Conservation (phyloP, 2,888 invertebrate genomes). For the Leistus spinibarbis region DNA sequence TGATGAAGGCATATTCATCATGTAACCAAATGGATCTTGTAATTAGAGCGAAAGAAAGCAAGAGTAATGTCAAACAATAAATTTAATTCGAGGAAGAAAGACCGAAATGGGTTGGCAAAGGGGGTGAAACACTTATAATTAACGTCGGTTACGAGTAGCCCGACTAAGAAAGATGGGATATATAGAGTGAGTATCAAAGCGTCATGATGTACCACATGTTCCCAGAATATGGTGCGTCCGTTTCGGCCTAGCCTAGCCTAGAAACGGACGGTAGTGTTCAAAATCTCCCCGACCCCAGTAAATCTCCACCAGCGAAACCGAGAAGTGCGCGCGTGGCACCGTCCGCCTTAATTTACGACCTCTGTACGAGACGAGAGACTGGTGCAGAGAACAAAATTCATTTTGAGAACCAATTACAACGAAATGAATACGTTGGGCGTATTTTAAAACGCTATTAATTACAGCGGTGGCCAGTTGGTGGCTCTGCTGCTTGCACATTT, state of each 20-base stretch:
- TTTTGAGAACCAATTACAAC: conserved; percentile 42
- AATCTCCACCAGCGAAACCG: conserved; percentile 1
- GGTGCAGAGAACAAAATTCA: conserved; percentile 38
- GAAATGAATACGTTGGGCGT: conserved; percentile 42
- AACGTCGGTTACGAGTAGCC: conserved; percentile 1
- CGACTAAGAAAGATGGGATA: background rate
- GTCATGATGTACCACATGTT: background rate
- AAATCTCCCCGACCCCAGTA: conserved; percentile 15
- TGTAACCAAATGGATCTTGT: background rate
- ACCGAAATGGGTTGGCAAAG: background rate
- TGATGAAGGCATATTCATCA: background rate
- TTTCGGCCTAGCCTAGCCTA: background rate
- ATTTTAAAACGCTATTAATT: conserved; percentile 43
- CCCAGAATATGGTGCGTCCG: background rate
- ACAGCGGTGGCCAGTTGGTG: conserved; percentile 6
- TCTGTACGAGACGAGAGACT: conserved; percentile 7
- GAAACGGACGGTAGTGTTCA: background rate
- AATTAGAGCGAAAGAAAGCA: background rate
- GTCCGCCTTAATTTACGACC: conserved; percentile 42
- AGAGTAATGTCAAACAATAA: background rate
- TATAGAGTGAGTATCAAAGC: background rate
- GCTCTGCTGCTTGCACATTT: conserved; percentile 9
- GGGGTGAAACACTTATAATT: conserved; percentile 2
- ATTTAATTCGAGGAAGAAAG: background rate
- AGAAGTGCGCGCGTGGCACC: conserved; percentile 23